phyloP scores from a whole-genome alignment of 53 echinoderm and acorn worm species.

The Echinarachnius parma region DNA sequence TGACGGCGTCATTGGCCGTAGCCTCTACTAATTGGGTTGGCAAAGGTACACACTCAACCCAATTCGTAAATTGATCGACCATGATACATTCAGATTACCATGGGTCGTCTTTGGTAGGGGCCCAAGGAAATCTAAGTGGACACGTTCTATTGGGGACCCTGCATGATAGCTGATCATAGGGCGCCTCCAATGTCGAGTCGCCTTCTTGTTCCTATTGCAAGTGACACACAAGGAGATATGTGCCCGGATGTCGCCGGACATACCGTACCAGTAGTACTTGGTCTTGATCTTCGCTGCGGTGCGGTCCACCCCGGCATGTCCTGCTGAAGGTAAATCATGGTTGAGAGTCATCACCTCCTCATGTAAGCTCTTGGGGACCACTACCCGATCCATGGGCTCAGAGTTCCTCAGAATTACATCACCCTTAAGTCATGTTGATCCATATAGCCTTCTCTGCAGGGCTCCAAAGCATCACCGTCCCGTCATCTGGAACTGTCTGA shows the following conservation, averaged over 20 bases:
- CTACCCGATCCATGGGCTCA: constrained; percentile 2
- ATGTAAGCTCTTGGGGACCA: constrained; percentile 43
- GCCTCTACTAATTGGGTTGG: too few species aligned
- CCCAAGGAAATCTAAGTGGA: constrained; percentile 52
- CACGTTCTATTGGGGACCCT: constrained; percentile 58
- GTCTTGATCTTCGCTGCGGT: constrained; percentile 31
- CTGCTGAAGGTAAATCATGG: constrained; percentile 63
- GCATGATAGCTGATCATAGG: constrained; percentile 47
- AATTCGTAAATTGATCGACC: constrained; percentile 61
- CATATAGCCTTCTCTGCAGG: constrained; percentile 41
- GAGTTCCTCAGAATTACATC: constrained; percentile 33
- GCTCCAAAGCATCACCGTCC: constrained; percentile 29
- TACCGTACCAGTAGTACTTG: constrained; percentile 53
- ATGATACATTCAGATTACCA: constrained; percentile 58
- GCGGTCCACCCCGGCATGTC: constrained; percentile 50
- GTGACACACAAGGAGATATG: constrained; percentile 28
- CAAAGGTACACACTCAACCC: too few species aligned
- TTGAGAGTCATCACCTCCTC: constrained; percentile 28
- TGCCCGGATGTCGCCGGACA: constrained; percentile 28
- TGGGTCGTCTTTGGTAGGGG: constrained; percentile 51
- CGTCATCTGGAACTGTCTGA: constrained; percentile 32
- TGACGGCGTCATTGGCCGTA: too few species aligned
- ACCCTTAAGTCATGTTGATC: constrained; percentile 41
- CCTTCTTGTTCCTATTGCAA: constrained; percentile 55
- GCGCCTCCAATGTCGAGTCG: constrained; percentile 1